Base-by-base conservation (phyloP, 2,113 vertebrate genomes). In the Eublepharis macularius region DNA sequence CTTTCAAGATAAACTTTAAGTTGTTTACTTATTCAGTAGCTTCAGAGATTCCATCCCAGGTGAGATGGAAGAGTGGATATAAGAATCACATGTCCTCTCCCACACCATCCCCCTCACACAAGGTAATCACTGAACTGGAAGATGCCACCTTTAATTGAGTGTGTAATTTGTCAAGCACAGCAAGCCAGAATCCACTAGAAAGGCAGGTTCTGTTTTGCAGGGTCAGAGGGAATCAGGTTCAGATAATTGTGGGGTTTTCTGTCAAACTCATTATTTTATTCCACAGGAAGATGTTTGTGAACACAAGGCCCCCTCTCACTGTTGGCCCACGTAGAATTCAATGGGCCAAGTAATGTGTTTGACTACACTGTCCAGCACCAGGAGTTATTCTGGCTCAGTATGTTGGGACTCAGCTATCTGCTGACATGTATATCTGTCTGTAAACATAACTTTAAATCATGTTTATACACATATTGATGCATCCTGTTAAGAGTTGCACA, bases 401-500 rank as follows among this genome's bases (percentile, higher is more conserved):
- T 8, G 86, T 60, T 78, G 0, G 0, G 36, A 39, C 29, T 19
- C 16, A 54, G 34, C 26, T 43, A 78, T 54, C 24, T 77, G 36
- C 26, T 78, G 47, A 39, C 13, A n/a, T 13, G 36, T 68, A 84
- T 39, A 84, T 41, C 29, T 24, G 17, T 43, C 36, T 12, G n/a
- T 57, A 84, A 70, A 54, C 4, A 29, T 16, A 75, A 54, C 13
- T 2, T 43, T 78, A 51, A 49, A 51, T 41, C 39, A 1, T 13
- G 49, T 54, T 83, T 89, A 57, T 76, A 73, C 29, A 36, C 7
- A 34, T 76, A 24, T 79, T 73, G n/a, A 4, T 0, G 12, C 79
- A 63, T 66, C 17, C 0, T 1, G 51, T 80, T 60, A 47, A 63
- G 66, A 51, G 81, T 88, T 19, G 29, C 92, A 90, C 85, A 91